phyloP scores from a whole-genome alignment of 2,797 vertebrate genomes.

The Pelobates cultripes region DNA sequence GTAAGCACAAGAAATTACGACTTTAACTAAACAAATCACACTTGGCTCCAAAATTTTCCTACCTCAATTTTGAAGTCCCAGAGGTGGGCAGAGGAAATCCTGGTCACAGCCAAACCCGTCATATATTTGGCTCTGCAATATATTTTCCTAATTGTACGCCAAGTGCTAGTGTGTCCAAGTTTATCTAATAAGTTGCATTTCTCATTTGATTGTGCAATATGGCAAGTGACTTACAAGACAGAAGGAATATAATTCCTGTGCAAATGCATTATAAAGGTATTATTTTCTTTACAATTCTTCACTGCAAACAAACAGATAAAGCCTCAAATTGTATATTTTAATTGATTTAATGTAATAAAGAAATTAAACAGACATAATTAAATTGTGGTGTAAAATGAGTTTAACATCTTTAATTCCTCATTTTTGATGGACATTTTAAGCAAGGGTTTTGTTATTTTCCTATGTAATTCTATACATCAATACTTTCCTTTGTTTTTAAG shows the following conservation, averaged over 20 bases:
- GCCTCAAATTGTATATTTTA: too few relatives aligned
- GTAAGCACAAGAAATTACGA: conserved; percentile 74
- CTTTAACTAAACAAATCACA: conserved; percentile 74
- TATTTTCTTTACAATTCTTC: too few relatives aligned
- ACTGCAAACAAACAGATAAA: too few relatives aligned
- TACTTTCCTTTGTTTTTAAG: too few relatives aligned
- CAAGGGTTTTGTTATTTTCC: too few relatives aligned
- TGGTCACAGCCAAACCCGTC: conserved; percentile 77
- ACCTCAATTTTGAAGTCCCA: conserved; percentile 74
- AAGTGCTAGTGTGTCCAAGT: conserved; percentile 65
- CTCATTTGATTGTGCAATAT: neutral
- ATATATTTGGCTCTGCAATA: conserved; percentile 73
- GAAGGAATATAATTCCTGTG: neutral
- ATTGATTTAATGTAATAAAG: too few relatives aligned
- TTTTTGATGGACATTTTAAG: too few relatives aligned
- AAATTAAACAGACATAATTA: too few relatives aligned
- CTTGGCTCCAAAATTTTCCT: conserved; percentile 80
- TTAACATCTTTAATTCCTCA: too few relatives aligned
- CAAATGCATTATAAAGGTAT: too few relatives aligned
- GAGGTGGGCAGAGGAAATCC: conserved; percentile 79
- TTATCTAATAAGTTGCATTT: conserved; percentile 58
- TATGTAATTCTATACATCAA: too few relatives aligned
- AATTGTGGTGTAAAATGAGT: too few relatives aligned
- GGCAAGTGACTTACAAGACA: neutral
- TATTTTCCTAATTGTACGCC: conserved; percentile 72